Conservation (phyloP, 1,140 invertebrate genomes). For the Laodelphax striatellus region DNA sequence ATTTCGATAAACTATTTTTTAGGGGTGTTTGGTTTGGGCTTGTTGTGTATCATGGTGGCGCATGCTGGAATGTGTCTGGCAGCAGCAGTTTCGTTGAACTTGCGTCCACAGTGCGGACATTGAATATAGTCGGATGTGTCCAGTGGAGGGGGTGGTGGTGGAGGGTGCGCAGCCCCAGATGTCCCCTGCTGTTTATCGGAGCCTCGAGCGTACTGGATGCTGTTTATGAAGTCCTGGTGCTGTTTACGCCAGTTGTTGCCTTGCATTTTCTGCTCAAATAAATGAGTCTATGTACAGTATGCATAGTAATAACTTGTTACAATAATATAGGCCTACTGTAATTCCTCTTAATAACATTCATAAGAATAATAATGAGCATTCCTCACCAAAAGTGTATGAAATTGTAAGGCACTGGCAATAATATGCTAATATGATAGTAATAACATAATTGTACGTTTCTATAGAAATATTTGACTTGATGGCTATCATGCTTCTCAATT, state of each 20-base stretch:
- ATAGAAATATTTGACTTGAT: no score
- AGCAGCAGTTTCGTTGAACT: slow-evolving; percentile 76
- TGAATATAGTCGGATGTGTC: slow-evolving; percentile 81
- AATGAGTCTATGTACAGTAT: background rate
- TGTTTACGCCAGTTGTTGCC: slow-evolving; percentile 80
- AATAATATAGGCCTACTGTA: no score
- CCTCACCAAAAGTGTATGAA: no score
- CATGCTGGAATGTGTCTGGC: slow-evolving; percentile 92
- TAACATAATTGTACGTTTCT: no score
- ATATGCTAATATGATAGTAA: no score
- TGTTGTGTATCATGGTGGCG: slow-evolving; percentile 69
- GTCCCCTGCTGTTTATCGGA: slow-evolving; percentile 69
- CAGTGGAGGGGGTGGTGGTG: slow-evolving; percentile 78
- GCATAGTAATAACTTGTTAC: no score
- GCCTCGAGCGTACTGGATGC: slow-evolving; percentile 79
- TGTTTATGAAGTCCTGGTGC: slow-evolving; percentile 83
- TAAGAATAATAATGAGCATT: no score
- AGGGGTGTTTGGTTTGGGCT: slow-evolving; percentile 38
- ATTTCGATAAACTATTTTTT: no score
- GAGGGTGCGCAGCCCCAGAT: slow-evolving; percentile 72
- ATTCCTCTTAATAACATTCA: no score
- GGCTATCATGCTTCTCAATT: no score
- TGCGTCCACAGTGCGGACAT: slow-evolving; percentile 81
- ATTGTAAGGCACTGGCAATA: no score
- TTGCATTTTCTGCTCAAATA: slow-evolving; percentile 28